These are phyloP conservation scores for Montipora capricornis DNA, from an alignment of 64 coral and sea anemone genomes.

Conservation along the genomic window DNA sequence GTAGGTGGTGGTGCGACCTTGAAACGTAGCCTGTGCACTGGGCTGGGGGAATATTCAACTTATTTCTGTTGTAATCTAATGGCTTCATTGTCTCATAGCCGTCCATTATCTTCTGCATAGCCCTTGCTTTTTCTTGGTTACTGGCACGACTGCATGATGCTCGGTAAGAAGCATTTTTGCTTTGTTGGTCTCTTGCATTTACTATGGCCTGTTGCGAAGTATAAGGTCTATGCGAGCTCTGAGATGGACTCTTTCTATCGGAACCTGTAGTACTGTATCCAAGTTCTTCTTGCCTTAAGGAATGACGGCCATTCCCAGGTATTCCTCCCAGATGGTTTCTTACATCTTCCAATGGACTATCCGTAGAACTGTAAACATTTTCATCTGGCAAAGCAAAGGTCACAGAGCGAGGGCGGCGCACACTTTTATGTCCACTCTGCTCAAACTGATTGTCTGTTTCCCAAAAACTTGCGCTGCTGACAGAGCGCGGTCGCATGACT, in stretches of 20 bases:
- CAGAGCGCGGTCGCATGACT: not conserved
- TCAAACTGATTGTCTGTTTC: not conserved
- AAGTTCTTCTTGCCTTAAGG: not conserved
- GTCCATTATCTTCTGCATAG: not conserved
- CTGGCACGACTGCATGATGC: not conserved
- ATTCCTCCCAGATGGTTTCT: not conserved
- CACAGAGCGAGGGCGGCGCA: conserved; percentile 41
- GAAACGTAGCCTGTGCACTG: conserved; percentile 4
- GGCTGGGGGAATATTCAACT: not conserved
- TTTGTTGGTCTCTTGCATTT: not conserved
- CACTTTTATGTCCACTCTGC: conserved; percentile 4
- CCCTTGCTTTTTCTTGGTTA: conserved; percentile 8
- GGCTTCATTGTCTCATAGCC: conserved; percentile 27
- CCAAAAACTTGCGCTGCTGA: not conserved
- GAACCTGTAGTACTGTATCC: not conserved
- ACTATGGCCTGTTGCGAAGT: not conserved
- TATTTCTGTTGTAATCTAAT: not conserved
- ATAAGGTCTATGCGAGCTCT: not conserved
- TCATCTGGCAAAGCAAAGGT: not conserved
- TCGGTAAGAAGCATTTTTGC: not conserved
- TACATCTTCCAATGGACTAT: not conserved
- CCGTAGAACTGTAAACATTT: not conserved
- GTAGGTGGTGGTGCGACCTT: not conserved
- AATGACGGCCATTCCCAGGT: not conserved
- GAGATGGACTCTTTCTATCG: not conserved